Base-by-base conservation (phyloP, 53 echinoderm and acorn worm species). In the Apostichopus leukothele region DNA sequence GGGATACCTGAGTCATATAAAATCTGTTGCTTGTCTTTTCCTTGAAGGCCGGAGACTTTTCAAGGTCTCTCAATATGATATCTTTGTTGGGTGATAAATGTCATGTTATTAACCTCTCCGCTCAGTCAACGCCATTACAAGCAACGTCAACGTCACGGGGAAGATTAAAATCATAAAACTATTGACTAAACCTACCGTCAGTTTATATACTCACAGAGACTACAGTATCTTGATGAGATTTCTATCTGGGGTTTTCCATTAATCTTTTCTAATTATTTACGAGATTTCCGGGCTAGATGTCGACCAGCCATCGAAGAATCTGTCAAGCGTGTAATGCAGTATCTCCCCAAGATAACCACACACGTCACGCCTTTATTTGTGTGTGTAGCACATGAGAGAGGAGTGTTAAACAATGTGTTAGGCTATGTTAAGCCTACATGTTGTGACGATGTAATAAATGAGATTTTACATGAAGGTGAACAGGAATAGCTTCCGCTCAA, bases 201-300 rank as follows among this genome's bases (percentile, higher is more conserved):
- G 18, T 19, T 13, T 71, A 57, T 57, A 57, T 71, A 71, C 6
- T 71, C 71, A 71, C 21, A n/a, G 71, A 18, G 18, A 16, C 71
- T 71, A 39, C 39, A 39, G 39, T 39, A 71, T 71, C 71, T 18
- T 71, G 71, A 71, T 3, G 71, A 71, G 71, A 18, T 71, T 5
- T 20, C 54, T 59, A 59, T 21, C 81, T 81, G 81, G 59, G 54
- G 52, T 54, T 22, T 81, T 81, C 59, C 55, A 81, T 81, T 81
- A 81, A 81, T 81, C 81, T 81, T 57, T 81, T 57, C 19, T 81
- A 54, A 81, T 81, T 81, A 81, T 81, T 81, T 81, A 81, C 81
- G 81, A 81, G 81, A 81, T 81, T 81, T 25, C 81, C 4, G 54
- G 23, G 55, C 10, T 60, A 20, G 81, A 21, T 22, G 81, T 52